A percentile compares a stretch with the other conserved stretches of the same genome.
phyloP scores from a whole-genome alignment of 2,797 vertebrate species.

The Linurgus olivaceus region DNA sequence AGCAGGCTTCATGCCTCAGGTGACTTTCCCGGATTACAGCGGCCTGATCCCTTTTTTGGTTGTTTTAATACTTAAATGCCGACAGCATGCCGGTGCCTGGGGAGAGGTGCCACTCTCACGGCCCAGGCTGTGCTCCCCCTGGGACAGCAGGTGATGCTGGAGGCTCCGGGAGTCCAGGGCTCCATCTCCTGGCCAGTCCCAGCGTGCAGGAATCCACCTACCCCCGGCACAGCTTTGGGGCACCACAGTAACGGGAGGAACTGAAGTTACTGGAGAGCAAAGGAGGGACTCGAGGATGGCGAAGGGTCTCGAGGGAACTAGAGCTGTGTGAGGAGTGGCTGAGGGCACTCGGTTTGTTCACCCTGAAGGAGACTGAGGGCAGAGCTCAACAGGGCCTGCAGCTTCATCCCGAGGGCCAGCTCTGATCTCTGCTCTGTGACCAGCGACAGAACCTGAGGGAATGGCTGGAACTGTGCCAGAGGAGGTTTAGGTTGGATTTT shows the following conservation, averaged over 20 bases:
- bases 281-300: not conserved
- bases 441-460: not conserved
- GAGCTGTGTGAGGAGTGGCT: not conserved
- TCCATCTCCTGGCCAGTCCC: not conserved
- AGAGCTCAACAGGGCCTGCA: not conserved
- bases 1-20: not conserved
- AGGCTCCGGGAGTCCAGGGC: not conserved
- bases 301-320: not conserved
- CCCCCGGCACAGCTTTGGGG: not conserved
- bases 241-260: too few species aligned
- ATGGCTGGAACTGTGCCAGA: fast-evolving
- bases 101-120: not conserved
- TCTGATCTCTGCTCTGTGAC: not conserved
- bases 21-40: not conserved
- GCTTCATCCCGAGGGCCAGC: not conserved
- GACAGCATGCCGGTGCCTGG: not conserved
- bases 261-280: not conserved
- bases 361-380: not conserved
- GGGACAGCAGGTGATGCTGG: not conserved
- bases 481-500: fast-evolving
- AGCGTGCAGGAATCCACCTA: not conserved
- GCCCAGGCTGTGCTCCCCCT: not conserved
- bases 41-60: not conserved
- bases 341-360: not conserved
- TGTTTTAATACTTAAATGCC: not conserved